Percentiles rank a stretch among this genome's conserved stretches.
These are phyloP conservation scores for Iselma pallidipennis DNA, from an alignment of 2,888 invertebrate genomes.

Conservation along the genomic window DNA sequence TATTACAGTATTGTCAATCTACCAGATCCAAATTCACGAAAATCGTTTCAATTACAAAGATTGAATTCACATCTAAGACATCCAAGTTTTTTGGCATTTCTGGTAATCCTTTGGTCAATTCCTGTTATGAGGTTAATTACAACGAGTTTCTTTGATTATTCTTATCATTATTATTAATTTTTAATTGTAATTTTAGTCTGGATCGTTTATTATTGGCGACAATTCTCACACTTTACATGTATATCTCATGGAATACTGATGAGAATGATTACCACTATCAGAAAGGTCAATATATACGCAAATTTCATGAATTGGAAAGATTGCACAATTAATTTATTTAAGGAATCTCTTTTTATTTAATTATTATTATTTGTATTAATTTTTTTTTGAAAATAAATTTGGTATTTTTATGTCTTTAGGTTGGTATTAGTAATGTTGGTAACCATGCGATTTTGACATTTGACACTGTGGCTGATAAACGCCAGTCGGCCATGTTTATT, in stretches of 20 bases:
- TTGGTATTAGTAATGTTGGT: not conserved
- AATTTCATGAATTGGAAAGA: slow-evolving; percentile 55
- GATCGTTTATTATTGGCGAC: slow-evolving; percentile 61
- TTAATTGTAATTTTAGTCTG: slow-evolving; percentile 50
- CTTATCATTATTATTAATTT: not conserved
- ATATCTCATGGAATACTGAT: slow-evolving; percentile 64
- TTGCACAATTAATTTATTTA: slow-evolving; percentile 25
- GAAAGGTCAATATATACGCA: slow-evolving; percentile 57
- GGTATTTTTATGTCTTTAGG: not conserved
- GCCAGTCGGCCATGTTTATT: not conserved
- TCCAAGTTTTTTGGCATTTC: slow-evolving; percentile 65
- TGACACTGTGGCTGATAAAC: not conserved
- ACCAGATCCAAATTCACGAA: slow-evolving; percentile 59
- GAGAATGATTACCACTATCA: slow-evolving; percentile 62
- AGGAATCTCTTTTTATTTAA: not conserved
- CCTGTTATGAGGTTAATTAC: slow-evolving; percentile 65
- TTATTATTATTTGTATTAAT: not conserved
- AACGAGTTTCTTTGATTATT: slow-evolving; percentile 2
- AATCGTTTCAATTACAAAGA: slow-evolving; percentile 59
- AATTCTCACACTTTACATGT: slow-evolving; percentile 63
- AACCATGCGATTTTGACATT: not conserved
- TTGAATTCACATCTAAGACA: slow-evolving; percentile 64
- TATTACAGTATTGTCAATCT: slow-evolving; percentile 61
- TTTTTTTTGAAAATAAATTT: not conserved
- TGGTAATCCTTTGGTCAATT: slow-evolving; percentile 62